Evolutionary conservation across 2,113 vertebrate genomes (phyloP), one percentile per base, ranked within the genome.

Genomic region (Tyto alba): DNA sequence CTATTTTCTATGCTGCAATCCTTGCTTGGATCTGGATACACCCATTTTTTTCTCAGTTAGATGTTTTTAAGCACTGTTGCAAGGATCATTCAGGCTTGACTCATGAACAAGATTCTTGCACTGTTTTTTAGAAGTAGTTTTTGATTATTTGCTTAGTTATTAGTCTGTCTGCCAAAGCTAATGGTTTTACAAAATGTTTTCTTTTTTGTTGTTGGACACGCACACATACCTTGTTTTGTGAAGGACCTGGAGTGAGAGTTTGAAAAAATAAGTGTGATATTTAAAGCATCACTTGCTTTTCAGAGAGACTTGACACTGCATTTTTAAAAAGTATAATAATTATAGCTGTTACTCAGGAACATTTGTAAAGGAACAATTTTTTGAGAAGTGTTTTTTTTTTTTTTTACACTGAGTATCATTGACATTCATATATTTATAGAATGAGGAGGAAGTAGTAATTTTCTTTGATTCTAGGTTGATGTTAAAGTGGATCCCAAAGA

Each of bases 401-500:
- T 74, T 62, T 59, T 74, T 47, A 47, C 40, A 41, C 20, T 0
- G 3, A 68, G 8, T 73, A 21, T 83, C 13, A 11, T 4, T 74
- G 32, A 41, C 30, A 30, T 86, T 53, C 32, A 79, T n/a, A 59
- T 88, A 43, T 13, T 77, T 85, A 78, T 55, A 56, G 32, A 38
- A 62, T 36, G 59, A 79, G 19, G 19, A 68, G 53, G n/a, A 75
- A 57, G 16, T 20, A 26, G 18, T 82, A 16, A 85, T 74, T 63
- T 81, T 67, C 18, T 95, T 88, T 90, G 50, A 38, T 89, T 94
- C 29, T 90, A 99, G 99, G 91, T 99, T 52, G 98, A 99, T 30
- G 68, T 99, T 93, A 98, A 98, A 97, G 96, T 99, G 34, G 97
- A 99, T 53, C 95, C 98, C 16, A 99, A 98, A 93, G 99, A 99